phyloP scores from a whole-genome alignment of 2,888 invertebrate genomes.

The Ennomos fuscantarius region DNA sequence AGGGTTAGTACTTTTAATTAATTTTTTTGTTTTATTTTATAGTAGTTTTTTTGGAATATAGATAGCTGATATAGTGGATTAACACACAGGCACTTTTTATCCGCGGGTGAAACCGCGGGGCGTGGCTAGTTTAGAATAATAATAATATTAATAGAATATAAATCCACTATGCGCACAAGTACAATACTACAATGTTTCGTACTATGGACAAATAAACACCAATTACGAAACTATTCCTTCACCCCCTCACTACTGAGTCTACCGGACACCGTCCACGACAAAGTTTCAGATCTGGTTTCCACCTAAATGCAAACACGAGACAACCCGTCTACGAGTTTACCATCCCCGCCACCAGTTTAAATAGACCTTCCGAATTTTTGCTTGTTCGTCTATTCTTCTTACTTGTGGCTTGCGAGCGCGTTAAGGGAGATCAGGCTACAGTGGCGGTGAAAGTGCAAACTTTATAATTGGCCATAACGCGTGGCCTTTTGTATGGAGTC shows the following conservation, averaged over 20 bases:
- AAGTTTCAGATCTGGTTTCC: slow-evolving; percentile 76
- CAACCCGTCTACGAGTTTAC: slow-evolving; percentile 38
- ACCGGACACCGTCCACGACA: slow-evolving; percentile 62
- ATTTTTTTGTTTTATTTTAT: no score
- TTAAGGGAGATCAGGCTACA: slow-evolving; percentile 43
- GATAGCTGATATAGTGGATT: no score
- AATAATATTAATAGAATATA: not conserved
- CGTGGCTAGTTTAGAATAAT: no score
- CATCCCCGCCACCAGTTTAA: slow-evolving; percentile 41
- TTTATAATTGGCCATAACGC: slow-evolving; percentile 81
- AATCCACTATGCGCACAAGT: slow-evolving; percentile 22
- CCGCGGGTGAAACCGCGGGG: no score
- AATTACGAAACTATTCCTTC: slow-evolving; percentile 46
- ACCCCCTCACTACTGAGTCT: slow-evolving; percentile 40
- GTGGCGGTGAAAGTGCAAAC: slow-evolving; percentile 64
- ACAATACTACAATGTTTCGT: slow-evolving; percentile 20
- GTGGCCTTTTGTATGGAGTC: slow-evolving; percentile 59
- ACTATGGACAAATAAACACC: slow-evolving; percentile 36
- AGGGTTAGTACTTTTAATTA: no score
- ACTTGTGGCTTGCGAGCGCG: slow-evolving; percentile 20
- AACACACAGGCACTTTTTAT: no score
- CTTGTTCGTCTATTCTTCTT: slow-evolving; percentile 19
- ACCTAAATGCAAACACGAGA: slow-evolving; percentile 69
- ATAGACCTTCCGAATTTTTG: slow-evolving; percentile 46
- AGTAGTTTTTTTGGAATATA: no score